Conservation (phyloP, 1,140 invertebrate species). For the Carcinoscorpius rotundicauda region DNA sequence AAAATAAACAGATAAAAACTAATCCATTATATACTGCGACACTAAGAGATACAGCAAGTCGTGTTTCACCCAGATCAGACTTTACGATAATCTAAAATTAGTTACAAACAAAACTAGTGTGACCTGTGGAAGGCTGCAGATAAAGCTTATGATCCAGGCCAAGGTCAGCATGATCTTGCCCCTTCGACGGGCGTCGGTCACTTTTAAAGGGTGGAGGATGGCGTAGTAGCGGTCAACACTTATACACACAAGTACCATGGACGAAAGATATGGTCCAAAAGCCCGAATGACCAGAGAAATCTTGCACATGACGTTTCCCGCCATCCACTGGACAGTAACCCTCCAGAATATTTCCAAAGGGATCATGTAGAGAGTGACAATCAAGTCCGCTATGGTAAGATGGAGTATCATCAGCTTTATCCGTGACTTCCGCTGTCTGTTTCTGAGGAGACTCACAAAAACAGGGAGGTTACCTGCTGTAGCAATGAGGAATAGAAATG, state of each 20-base stretch:
- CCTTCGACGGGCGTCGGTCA: slow-evolving; percentile 50
- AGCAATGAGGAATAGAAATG: slow-evolving; percentile 50
- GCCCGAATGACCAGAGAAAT: slow-evolving; percentile 56
- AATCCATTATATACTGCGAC: too few relatives aligned
- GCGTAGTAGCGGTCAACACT: slow-evolving; percentile 65
- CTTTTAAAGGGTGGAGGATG: slow-evolving; percentile 55
- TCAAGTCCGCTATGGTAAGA: slow-evolving; percentile 58
- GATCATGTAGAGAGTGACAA: slow-evolving; percentile 64
- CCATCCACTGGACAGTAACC: slow-evolving; percentile 61
- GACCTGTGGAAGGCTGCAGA: slow-evolving; percentile 63
- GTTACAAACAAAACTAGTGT: slow-evolving; percentile 7
- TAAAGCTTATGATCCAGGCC: slow-evolving; percentile 54
- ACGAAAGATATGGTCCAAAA: slow-evolving; percentile 66
- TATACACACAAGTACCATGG: slow-evolving; percentile 65
- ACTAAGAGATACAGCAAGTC: too few relatives aligned
- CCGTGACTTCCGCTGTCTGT: slow-evolving; percentile 52
- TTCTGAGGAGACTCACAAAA: slow-evolving; percentile 54
- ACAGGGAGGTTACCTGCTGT: slow-evolving; percentile 59
- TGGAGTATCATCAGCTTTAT: slow-evolving; percentile 64
- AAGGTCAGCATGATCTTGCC: slow-evolving; percentile 56
- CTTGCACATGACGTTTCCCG: slow-evolving; percentile 60
- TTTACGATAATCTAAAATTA: too few relatives aligned
- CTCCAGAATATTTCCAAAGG: slow-evolving; percentile 67
- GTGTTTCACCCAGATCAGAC: too few relatives aligned
- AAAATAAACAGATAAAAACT: too few relatives aligned